Evolutionary conservation across 2,888 invertebrate genomes (phyloP).

Genomic region (Cryptocephalus primarius): DNA sequence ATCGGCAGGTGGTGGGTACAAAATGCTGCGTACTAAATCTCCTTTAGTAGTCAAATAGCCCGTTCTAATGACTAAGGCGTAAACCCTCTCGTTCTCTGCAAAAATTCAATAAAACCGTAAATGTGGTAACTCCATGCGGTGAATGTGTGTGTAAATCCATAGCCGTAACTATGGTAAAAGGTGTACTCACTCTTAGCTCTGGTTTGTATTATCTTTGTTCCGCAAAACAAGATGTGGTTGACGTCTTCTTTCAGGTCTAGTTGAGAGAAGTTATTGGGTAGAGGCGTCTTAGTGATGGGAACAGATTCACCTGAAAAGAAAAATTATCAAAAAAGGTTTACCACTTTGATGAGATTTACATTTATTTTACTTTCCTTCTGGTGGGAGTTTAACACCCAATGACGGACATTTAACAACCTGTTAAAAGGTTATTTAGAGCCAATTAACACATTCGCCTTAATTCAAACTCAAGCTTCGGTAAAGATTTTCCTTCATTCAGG

Average conservation of each 20-base stretch:
- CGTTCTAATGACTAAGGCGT: slow-evolving; percentile 68
- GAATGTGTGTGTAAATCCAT: too few species aligned
- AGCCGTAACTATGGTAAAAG: too few species aligned
- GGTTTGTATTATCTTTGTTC: slow-evolving; percentile 84
- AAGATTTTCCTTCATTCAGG: too few species aligned
- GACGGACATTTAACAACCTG: too few species aligned
- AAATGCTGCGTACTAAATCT: slow-evolving; percentile 74
- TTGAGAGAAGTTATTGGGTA: slow-evolving; percentile 51
- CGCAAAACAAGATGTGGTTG: slow-evolving; percentile 79
- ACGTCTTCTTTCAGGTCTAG: slow-evolving; percentile 78
- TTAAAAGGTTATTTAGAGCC: too few species aligned
- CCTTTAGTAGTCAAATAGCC: slow-evolving; percentile 90
- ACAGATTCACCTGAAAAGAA: slow-evolving; percentile 26
- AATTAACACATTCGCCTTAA: too few species aligned
- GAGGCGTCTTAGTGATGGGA: slow-evolving; percentile 67
- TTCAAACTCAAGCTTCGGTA: too few species aligned
- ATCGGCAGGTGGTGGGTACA: slow-evolving; percentile 92
- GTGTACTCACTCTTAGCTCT: slow-evolving; percentile 42
- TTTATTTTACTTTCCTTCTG: too few species aligned
- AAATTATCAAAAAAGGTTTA: background rate
- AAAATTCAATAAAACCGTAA: background rate
- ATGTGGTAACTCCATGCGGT: too few species aligned
- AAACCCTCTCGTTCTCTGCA: slow-evolving; percentile 13
- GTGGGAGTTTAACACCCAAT: background rate
- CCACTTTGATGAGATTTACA: too few species aligned